These are phyloP conservation scores for Patella caerulea DNA, from an alignment of 2,888 invertebrate species.

Conservation along the genomic window DNA sequence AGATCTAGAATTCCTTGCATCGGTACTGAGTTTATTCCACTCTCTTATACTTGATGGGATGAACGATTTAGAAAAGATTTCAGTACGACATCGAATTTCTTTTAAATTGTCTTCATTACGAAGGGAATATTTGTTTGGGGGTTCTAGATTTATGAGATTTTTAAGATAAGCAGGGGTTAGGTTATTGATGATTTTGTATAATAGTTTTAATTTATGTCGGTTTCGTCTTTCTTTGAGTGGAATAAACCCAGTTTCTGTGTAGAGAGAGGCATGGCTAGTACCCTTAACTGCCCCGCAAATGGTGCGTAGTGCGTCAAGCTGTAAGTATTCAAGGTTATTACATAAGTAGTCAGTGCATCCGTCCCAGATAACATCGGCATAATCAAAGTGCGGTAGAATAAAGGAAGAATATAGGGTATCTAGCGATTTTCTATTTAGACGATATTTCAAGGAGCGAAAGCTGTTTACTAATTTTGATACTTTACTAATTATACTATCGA, in stretches of 20 bases:
- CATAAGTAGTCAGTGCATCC: background rate
- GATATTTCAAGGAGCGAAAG: background rate
- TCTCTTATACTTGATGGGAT: no score
- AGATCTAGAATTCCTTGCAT: no score
- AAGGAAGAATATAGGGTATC: background rate
- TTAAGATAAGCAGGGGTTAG: background rate
- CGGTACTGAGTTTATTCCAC: no score
- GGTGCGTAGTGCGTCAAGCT: background rate
- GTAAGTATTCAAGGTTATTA: background rate
- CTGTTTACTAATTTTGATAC: background rate
- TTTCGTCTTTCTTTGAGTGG: constrained; percentile 3
- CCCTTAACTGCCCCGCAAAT: background rate
- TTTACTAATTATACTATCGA: background rate
- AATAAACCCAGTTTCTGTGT: background rate
- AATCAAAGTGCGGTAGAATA: background rate
- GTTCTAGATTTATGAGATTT: background rate
- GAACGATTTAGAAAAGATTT: no score
- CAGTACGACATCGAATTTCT: no score
- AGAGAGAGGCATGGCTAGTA: background rate
- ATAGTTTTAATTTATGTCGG: background rate
- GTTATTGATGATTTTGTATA: background rate
- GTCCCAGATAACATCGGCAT: background rate
- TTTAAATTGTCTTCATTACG: background rate
- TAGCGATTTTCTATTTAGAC: background rate
- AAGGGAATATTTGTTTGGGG: no score